Evolutionary conservation across 2,113 vertebrate species (phyloP).

Genomic region (Grammomys dolichurus): DNA sequence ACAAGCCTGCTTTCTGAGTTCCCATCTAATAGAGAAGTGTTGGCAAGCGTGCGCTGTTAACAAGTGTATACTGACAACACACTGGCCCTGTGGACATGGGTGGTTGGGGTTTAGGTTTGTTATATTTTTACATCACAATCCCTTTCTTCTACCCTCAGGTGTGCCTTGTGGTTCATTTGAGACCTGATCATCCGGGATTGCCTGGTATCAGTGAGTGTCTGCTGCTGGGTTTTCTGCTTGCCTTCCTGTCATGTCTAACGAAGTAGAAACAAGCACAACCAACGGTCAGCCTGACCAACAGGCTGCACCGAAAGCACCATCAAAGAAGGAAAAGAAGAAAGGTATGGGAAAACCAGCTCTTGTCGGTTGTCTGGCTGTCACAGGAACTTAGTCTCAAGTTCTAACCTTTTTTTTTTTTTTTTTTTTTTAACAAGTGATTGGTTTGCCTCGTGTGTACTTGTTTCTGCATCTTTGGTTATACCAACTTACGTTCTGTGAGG

Average conservation of each 20-base stretch:
- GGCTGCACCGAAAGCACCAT: slow-evolving; percentile 83
- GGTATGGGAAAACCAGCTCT: slow-evolving; percentile 86
- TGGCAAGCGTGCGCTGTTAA: neutral
- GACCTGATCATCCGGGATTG: neutral
- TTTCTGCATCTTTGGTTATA: neutral
- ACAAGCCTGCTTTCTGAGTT: neutral
- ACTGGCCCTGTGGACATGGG: neutral
- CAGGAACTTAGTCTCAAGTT: neutral
- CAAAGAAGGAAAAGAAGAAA: slow-evolving; percentile 95
- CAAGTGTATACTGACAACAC: fast-evolving
- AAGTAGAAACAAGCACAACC: slow-evolving; percentile 86
- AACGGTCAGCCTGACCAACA: slow-evolving; percentile 85
- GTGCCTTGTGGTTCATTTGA: slow-evolving; percentile 69
- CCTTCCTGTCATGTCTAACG: slow-evolving; percentile 90
- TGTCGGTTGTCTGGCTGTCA: neutral
- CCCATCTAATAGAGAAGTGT: neutral
- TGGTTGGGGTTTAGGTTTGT: neutral
- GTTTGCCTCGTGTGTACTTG: neutral
- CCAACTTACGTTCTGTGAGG: neutral
- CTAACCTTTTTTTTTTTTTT: neutral
- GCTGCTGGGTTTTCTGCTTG: slow-evolving; percentile 67
- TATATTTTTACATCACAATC: neutral
- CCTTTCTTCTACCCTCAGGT: slow-evolving; percentile 67
- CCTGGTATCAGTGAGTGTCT: slow-evolving; percentile 39
- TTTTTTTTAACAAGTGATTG: neutral